Percentiles rank a stretch among this genome's conserved stretches.
phyloP scores from a whole-genome alignment of 2,797 vertebrate species.

The Pseudomugil gertrudae region DNA sequence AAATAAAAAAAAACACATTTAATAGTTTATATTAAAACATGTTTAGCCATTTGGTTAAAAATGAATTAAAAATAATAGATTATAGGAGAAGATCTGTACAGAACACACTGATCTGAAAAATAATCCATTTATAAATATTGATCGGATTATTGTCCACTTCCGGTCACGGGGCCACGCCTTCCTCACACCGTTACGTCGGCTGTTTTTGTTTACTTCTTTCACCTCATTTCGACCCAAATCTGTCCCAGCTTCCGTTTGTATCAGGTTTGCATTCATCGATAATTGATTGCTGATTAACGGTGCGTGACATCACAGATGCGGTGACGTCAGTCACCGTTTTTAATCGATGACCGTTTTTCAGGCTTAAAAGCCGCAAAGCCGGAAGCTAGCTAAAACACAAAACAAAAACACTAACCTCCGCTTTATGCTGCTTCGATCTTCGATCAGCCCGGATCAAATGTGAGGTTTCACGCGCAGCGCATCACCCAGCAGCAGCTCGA shows the following conservation, averaged over 20 bases:
- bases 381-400: neutral
- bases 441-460: neutral
- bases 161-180: constrained; percentile 10
- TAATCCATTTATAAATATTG: neutral
- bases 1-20: no score
- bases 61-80: no score
- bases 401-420: neutral
- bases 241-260: neutral
- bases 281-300: no score
- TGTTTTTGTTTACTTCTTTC: neutral
- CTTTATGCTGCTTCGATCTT: neutral
- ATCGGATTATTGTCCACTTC: neutral
- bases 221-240: neutral
- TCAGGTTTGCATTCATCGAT: neutral
- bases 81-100: no score
- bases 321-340: neutral
- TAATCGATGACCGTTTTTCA: no score
- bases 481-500: constrained; percentile 22
- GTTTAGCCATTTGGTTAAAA: no score
- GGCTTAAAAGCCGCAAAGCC: no score
- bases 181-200: neutral
- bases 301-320: neutral
- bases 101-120: no score
- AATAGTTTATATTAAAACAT: no score
- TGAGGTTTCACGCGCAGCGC: constrained; percentile 25